These are phyloP conservation scores for Acronicta alni DNA, from an alignment of 2,888 invertebrate genomes.

Conservation along the genomic window DNA sequence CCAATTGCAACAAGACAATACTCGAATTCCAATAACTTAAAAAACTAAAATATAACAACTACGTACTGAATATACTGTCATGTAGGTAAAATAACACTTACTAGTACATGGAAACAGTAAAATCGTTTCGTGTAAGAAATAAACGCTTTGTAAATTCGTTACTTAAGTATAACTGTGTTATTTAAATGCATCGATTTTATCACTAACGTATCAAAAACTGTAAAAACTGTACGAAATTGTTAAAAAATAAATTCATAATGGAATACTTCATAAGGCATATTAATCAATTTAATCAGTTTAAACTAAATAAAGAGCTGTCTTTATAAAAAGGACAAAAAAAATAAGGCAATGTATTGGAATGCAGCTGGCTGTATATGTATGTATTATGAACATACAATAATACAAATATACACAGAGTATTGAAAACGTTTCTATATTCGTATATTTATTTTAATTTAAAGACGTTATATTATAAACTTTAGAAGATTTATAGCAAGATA, in stretches of 20 bases:
- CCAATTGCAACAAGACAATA: conserved; percentile 36
- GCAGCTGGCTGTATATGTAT: too few species aligned
- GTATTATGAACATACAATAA: too few species aligned
- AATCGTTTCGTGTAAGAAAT: conserved; percentile 43
- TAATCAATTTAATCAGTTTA: background rate
- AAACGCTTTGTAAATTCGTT: conserved; percentile 42
- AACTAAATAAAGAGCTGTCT: background rate
- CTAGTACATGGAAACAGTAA: conserved; percentile 29
- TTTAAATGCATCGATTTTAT: conserved; percentile 24
- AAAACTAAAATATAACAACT: conserved; percentile 34
- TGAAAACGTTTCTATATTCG: too few species aligned
- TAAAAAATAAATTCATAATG: too few species aligned
- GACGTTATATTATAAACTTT: too few species aligned
- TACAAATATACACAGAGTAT: too few species aligned
- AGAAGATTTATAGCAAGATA: too few species aligned
- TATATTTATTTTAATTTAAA: too few species aligned
- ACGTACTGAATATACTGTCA: conserved; percentile 63
- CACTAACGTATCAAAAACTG: background rate
- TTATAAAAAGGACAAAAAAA: too few species aligned
- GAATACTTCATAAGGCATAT: too few species aligned
- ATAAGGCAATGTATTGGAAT: too few species aligned
- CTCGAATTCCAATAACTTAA: conserved; percentile 27
- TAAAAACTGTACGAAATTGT: too few species aligned
- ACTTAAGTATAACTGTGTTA: background rate
- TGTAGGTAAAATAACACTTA: conserved; percentile 64